A percentile compares a stretch with the other conserved stretches of the same genome.
Evolutionary conservation across 2,797 vertebrate genomes (phyloP).

Genomic region (Threskiornis aethiopicus): DNA sequence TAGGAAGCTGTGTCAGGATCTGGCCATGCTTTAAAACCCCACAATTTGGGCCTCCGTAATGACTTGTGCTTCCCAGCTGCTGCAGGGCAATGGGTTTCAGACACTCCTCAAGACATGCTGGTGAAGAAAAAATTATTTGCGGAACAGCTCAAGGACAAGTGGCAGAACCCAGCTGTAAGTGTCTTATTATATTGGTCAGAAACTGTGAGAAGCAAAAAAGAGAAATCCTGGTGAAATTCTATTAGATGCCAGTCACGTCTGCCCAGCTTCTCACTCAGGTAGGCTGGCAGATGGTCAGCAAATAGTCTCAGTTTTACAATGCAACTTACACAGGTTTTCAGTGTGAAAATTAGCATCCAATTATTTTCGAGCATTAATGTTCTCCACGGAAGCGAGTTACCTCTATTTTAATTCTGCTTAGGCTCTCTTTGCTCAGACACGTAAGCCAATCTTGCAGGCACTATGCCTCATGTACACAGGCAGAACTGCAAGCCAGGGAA

Average conservation of each 20-base stretch:
- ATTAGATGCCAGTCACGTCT: constrained; percentile 19
- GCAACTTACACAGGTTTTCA: constrained; percentile 22
- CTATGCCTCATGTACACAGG: neutral
- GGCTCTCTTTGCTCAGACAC: constrained; percentile 3
- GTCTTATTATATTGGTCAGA: neutral
- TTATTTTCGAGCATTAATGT: constrained; percentile 13
- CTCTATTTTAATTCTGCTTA: constrained; percentile 38
- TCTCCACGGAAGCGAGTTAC: neutral
- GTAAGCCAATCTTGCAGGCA: neutral
- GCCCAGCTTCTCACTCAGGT: constrained; percentile 23
- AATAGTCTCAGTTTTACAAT: constrained; percentile 41
- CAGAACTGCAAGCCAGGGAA: constrained; percentile 40
- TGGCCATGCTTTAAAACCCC: neutral
- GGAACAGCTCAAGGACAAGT: neutral
- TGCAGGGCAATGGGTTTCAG: neutral
- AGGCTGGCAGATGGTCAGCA: constrained; percentile 57
- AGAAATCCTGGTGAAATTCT: neutral
- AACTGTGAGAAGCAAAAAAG: neutral
- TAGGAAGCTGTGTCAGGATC: neutral
- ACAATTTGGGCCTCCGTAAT: neutral
- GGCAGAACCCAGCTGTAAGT: neutral
- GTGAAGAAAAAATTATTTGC: neutral
- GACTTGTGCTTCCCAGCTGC: neutral
- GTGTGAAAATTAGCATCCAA: constrained; percentile 38
- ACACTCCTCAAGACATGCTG: neutral